These are phyloP conservation scores for Stictonetta naevosa DNA, from an alignment of 2,113 vertebrate genomes.

Conservation along the genomic window DNA sequence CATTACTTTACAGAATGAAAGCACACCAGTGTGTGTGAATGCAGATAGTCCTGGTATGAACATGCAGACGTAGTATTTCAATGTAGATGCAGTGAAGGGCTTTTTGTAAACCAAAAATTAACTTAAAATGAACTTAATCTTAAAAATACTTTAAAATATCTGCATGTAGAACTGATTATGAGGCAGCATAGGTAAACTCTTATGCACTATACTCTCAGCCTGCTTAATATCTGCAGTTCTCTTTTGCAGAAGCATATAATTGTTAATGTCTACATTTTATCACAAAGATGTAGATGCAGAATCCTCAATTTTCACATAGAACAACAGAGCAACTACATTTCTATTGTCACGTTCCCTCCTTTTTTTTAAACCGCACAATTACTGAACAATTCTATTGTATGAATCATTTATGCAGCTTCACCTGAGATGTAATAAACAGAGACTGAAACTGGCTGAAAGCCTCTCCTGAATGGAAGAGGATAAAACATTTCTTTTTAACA, in stretches of 20 bases:
- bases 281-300: background rate
- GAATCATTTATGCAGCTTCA: background rate
- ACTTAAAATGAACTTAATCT: background rate
- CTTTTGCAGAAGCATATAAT: background rate
- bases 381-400: background rate
- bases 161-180: background rate
- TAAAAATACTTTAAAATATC: background rate
- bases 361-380: background rate
- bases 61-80: background rate
- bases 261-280: background rate
- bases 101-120: background rate
- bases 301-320: background rate
- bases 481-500: background rate
- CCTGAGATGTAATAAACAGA: background rate
- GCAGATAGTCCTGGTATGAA: background rate
- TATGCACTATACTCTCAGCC: background rate
- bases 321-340: background rate
- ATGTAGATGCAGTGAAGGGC: background rate
- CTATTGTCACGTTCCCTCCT: background rate
- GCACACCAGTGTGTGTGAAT: background rate
- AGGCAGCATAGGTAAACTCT: background rate
- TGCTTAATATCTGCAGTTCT: background rate
- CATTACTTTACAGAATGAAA: background rate
- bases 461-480: background rate
- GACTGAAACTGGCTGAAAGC: background rate